Evolutionary conservation across 2,888 invertebrate genomes (phyloP).

Genomic region (Globia sparganii): DNA sequence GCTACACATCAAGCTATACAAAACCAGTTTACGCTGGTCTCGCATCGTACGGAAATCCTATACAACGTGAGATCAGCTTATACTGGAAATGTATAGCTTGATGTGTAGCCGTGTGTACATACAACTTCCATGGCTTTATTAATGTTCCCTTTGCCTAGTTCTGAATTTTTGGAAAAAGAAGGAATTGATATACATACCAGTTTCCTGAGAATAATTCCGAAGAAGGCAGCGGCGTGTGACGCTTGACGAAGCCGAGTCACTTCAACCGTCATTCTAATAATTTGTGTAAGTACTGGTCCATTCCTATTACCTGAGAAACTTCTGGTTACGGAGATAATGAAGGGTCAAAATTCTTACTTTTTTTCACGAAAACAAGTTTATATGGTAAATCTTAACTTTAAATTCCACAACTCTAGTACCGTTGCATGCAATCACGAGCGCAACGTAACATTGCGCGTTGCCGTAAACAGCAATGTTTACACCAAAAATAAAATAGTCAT

Average conservation of each 20-base stretch:
- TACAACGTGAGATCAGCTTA: too few species aligned
- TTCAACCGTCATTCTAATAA: not conserved
- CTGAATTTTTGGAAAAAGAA: not conserved
- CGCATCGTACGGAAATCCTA: too few species aligned
- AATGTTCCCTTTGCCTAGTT: not conserved
- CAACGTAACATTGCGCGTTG: not conserved
- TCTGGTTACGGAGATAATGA: not conserved
- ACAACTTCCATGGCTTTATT: not conserved
- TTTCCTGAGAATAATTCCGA: not conserved
- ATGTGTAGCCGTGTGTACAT: too few species aligned
- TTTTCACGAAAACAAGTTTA: not conserved
- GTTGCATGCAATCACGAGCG: too few species aligned
- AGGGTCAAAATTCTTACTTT: not conserved
- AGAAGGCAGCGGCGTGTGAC: not conserved
- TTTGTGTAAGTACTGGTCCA: too few species aligned
- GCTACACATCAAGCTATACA: too few species aligned
- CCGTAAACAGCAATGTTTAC: not conserved
- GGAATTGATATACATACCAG: not conserved
- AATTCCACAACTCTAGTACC: not conserved
- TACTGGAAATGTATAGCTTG: too few species aligned
- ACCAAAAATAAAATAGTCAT: not conserved
- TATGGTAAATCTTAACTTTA: not conserved
- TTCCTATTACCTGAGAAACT: not conserved
- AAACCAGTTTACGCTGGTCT: too few species aligned
- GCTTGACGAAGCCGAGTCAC: not conserved